These are phyloP conservation scores for Oscheius sp. DNA, from an alignment of 2,888 invertebrate species.

Conservation along the genomic window DNA sequence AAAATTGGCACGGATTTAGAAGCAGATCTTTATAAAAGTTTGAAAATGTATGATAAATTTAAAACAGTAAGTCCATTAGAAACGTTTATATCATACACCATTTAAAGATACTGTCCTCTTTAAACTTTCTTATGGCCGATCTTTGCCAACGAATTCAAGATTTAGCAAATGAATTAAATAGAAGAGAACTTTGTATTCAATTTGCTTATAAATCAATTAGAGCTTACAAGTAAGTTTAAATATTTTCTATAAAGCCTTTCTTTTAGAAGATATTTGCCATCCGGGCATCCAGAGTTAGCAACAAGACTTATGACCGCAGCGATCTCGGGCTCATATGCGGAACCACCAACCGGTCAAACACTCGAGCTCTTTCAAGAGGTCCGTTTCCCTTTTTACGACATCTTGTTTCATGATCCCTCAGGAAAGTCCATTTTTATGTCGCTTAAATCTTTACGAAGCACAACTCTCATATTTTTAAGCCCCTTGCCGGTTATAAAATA, in stretches of 20 bases:
- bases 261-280: slow-evolving; percentile 30
- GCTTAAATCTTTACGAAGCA: too few relatives aligned
- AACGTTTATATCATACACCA: neutral
- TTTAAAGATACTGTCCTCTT: slow-evolving; percentile 29
- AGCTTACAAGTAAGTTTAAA: slow-evolving; percentile 23
- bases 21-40: neutral
- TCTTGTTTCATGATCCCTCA: neutral
- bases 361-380: slow-evolving; percentile 33
- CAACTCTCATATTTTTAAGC: too few relatives aligned
- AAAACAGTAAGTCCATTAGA: neutral
- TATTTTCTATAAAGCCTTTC: neutral
- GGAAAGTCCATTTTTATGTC: too few relatives aligned
- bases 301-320: slow-evolving; percentile 19
- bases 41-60: slow-evolving; percentile 20
- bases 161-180: slow-evolving; percentile 8
- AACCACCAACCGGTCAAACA: slow-evolving; percentile 23
- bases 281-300: slow-evolving; percentile 33
- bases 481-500: too few relatives aligned
- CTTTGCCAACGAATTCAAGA: slow-evolving; percentile 9
- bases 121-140: slow-evolving; percentile 28
- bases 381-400: neutral
- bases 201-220: slow-evolving; percentile 12
- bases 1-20: slow-evolving; percentile 10
- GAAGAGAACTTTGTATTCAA: slow-evolving; percentile 7
- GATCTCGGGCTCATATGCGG: slow-evolving; percentile 8